Conservation (phyloP, 2,113 vertebrate genomes). For the Sorex fumeus region DNA sequence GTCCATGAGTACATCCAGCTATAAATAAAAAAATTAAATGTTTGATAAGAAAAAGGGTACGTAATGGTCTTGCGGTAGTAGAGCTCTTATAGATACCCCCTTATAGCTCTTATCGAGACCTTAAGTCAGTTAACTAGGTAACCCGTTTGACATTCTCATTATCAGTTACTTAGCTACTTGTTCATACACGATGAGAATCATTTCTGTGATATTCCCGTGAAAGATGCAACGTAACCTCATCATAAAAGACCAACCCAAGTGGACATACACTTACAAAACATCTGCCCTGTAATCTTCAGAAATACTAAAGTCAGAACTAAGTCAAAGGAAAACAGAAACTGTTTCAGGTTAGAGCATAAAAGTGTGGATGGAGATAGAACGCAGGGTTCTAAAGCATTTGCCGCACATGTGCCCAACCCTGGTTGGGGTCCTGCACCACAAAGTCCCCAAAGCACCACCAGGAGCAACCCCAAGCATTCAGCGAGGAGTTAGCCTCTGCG, state of each 20-base stretch:
- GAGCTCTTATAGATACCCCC: neutral
- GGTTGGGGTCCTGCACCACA: too few species aligned
- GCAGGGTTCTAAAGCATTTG: too few species aligned
- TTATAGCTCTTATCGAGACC: too few species aligned
- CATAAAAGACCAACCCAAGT: slow-evolving; percentile 22
- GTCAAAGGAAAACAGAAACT: too few species aligned
- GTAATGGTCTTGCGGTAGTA: neutral
- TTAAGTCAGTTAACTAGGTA: neutral
- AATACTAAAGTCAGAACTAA: too few species aligned
- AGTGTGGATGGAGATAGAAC: too few species aligned
- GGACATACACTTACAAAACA: slow-evolving; percentile 40
- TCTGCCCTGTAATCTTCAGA: slow-evolving; percentile 10
- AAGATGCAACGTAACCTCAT: slow-evolving; percentile 26
- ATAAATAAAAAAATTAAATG: slow-evolving; percentile 30
- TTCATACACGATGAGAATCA: slow-evolving; percentile 9
- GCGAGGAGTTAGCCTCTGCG: too few species aligned
- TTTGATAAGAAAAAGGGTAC: neutral
- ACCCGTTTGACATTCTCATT: neutral
- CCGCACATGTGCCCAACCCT: too few species aligned
- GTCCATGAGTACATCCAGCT: neutral
- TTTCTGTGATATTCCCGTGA: neutral
- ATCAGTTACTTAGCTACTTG: neutral
- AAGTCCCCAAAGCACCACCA: too few species aligned
- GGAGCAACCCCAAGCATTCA: too few species aligned
- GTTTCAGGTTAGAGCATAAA: too few species aligned